Evolutionary conservation across 2,113 vertebrate species (phyloP), one percentile per base, ranked within the genome.

Genomic region (Ibidorhyncha struthersii): DNA sequence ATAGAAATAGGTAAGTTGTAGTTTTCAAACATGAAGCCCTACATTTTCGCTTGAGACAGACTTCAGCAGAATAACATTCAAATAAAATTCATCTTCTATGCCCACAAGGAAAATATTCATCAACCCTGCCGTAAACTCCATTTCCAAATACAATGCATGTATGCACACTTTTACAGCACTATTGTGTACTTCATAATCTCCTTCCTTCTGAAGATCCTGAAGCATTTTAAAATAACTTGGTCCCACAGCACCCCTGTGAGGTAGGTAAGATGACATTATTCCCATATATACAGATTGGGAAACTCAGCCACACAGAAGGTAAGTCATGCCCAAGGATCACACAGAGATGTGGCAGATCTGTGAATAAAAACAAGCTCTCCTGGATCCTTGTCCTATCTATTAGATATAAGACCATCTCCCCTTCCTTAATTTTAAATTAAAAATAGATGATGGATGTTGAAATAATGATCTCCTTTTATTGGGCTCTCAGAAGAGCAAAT

Each of bases 201-300:
- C 43, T 65, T 78, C 34, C 40, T 72, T 81, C 50, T 70, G 59
- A 91, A 93, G 79, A 87, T 70, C 80, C 92, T 71, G 58, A 94
- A 90, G 92, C 30, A 6, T 91, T 93, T 90, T 53, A 70, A 89
- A 83, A 80, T 74, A 77, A 56, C 79, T 88, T 97, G 94, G 94
- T 95, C 95, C 94, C 91, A 80, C 43, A 89, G 82, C 88, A 92
- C 90, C 79, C 63, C 93, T 91, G 84, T 93, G 96, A 97, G 96
- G 91, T 96, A 97, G 96, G 96, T 94, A 94, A 96, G 95, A 86
- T 55, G 82, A 47, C 40, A 56, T 86, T 86, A 80, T 90, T 94
- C 74, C 86, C 7, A 0, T 67, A 90, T 47, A 73, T 19, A 67
- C 62, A 74, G 36, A 73, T 5, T 56, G 80, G 86, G 80, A 95